These are phyloP conservation scores for Drosophila nasuta DNA, from an alignment of 1,140 invertebrate species.

Conservation along the genomic window DNA sequence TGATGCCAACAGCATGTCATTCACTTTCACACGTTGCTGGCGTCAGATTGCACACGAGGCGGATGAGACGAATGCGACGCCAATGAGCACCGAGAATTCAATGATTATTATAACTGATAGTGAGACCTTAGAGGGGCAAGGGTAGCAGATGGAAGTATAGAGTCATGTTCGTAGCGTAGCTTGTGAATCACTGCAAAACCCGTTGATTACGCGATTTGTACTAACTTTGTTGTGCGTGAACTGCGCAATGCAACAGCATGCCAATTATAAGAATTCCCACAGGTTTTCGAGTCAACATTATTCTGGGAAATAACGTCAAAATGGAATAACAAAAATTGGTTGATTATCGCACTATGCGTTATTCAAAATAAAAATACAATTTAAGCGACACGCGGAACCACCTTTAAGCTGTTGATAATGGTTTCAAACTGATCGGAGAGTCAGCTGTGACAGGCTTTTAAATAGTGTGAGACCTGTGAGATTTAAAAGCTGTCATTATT, in stretches of 20 bases:
- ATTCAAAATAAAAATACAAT: neutral
- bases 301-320: constrained; percentile 31
- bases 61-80: neutral
- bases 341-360: neutral
- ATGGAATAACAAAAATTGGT: neutral
- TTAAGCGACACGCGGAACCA: neutral
- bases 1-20: constrained; percentile 1
- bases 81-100: constrained; percentile 7
- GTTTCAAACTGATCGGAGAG: constrained; percentile 14
- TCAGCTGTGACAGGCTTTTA: constrained; percentile 19
- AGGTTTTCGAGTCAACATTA: constrained; percentile 41
- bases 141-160: neutral
- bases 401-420: constrained; percentile 1
- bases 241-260: constrained; percentile 37
- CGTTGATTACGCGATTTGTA: constrained; percentile 29
- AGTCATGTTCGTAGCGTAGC: constrained; percentile 41
- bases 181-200: constrained; percentile 48
- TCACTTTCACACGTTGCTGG: constrained; percentile 15
- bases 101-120: constrained; percentile 18
- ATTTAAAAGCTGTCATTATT: neutral
- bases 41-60: constrained; percentile 1
- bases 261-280: constrained; percentile 46
- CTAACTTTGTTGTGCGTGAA: constrained; percentile 67
- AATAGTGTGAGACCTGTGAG: constrained; percentile 4
- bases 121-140: neutral